phyloP scores from a whole-genome alignment of 2,113 vertebrate species.

The Seriola aureovittata region DNA sequence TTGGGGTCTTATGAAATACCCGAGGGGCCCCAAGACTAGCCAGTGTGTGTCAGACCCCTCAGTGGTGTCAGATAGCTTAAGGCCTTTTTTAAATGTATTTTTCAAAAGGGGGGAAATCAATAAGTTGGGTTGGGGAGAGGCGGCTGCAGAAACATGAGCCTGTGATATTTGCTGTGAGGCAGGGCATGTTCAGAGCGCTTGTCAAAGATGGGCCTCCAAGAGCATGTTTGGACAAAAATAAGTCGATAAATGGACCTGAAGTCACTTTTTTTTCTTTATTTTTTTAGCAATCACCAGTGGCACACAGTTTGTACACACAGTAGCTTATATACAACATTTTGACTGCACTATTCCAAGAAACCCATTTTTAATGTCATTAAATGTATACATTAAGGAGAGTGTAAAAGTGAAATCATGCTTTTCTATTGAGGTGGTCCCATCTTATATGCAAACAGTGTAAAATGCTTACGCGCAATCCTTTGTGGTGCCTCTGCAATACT shows the following conservation, averaged over 20 bases:
- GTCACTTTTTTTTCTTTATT: conserved; percentile 31
- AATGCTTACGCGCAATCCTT: too few relatives aligned
- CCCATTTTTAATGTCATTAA: not conserved
- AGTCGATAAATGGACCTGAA: conserved; percentile 67
- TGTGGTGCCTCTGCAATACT: too few relatives aligned
- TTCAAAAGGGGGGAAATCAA: conserved; percentile 83
- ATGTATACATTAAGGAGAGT: not conserved
- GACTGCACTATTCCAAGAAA: not conserved
- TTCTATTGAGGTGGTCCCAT: too few relatives aligned
- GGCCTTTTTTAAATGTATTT: conserved; percentile 82
- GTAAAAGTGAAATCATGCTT: too few relatives aligned
- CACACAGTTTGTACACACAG: conserved; percentile 6
- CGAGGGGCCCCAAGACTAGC: conserved; percentile 58
- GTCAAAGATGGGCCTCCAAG: conserved; percentile 63
- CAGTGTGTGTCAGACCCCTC: conserved; percentile 65
- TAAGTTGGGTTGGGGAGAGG: conserved; percentile 71
- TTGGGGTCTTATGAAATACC: conserved; percentile 67
- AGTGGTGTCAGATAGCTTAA: conserved; percentile 80
- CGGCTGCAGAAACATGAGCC: conserved; percentile 73
- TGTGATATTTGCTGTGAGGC: conserved; percentile 77
- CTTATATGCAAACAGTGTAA: too few relatives aligned
- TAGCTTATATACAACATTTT: conserved; percentile 10
- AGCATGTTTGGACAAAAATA: conserved; percentile 60
- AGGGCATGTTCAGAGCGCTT: conserved; percentile 63
- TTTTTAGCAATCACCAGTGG: conserved; percentile 25